A percentile compares a stretch with the other conserved stretches of the same genome.
Conservation (phyloP, 2,888 invertebrate genomes). For the Cynaeus angustus region DNA sequence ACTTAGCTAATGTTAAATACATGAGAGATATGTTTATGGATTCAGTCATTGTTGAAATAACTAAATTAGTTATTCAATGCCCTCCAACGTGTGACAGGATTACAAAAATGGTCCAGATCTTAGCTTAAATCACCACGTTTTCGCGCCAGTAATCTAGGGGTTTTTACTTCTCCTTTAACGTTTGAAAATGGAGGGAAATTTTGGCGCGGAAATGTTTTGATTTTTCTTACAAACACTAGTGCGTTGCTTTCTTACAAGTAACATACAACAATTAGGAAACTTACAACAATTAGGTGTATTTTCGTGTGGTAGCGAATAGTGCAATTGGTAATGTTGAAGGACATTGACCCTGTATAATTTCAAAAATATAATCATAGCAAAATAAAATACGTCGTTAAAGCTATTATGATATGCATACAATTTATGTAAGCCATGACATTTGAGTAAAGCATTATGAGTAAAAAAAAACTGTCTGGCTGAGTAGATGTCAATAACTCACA, state of each 20-base stretch:
- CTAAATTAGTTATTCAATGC: constrained; percentile 46
- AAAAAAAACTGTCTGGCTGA: constrained; percentile 54
- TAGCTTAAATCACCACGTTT: constrained; percentile 22
- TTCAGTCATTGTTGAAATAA: constrained; percentile 61
- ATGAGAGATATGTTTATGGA: constrained; percentile 64
- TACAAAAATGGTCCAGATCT: constrained; percentile 30
- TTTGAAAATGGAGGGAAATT: constrained; percentile 22
- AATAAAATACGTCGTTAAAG: constrained; percentile 63
- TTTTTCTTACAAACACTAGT: constrained; percentile 10
- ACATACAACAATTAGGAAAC: constrained; percentile 16
- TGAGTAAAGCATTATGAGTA: constrained; percentile 45
- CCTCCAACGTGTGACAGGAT: constrained; percentile 39
- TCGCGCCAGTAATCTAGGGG: not conserved
- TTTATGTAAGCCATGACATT: constrained; percentile 68
- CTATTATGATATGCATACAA: constrained; percentile 71
- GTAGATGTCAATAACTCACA: constrained; percentile 65
- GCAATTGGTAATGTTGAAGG: constrained; percentile 41
- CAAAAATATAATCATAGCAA: constrained; percentile 50
- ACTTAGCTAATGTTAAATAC: constrained; percentile 47
- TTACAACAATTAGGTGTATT: constrained; percentile 22
- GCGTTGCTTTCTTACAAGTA: constrained; percentile 6
- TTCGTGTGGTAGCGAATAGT: constrained; percentile 24
- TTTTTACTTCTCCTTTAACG: not conserved
- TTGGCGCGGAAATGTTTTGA: constrained; percentile 10
- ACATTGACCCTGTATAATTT: constrained; percentile 50